Percentiles rank a stretch among this genome's conserved stretches.
Conservation (phyloP, 2,113 vertebrate genomes). For the Panthera uncia region DNA sequence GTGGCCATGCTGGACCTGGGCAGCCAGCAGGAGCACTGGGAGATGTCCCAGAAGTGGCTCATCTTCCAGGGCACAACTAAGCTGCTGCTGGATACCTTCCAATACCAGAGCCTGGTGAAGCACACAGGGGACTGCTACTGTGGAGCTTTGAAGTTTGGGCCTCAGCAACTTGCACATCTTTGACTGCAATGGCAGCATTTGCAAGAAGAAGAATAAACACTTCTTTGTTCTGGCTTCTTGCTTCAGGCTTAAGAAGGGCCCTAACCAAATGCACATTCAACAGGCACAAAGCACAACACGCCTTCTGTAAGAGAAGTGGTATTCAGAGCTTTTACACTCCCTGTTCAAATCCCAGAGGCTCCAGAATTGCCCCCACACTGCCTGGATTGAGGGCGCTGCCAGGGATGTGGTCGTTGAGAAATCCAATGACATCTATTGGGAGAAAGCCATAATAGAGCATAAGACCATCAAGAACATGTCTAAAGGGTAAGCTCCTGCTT, state of each 20-base stretch:
- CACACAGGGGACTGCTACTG: slow-evolving; percentile 96
- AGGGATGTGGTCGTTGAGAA: neutral
- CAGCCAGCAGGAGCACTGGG: neutral
- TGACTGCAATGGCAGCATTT: slow-evolving; percentile 97
- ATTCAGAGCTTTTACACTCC: neutral
- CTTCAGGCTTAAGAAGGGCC: slow-evolving; percentile 91
- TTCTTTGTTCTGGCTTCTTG: slow-evolving; percentile 92
- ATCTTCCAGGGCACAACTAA: neutral
- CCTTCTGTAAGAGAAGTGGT: neutral
- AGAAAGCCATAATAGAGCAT: neutral
- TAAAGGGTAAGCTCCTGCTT: neutral
- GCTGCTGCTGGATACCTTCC: neutral
- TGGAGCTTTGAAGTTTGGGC: slow-evolving; percentile 94
- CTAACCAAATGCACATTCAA: neutral
- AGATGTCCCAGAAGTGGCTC: neutral
- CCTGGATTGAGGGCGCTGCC: neutral
- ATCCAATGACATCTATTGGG: neutral
- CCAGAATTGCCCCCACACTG: neutral
- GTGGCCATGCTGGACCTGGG: neutral
- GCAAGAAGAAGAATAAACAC: slow-evolving; percentile 96
- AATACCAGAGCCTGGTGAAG: slow-evolving; percentile 89
- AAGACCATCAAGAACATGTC: neutral
- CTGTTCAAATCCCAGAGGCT: neutral
- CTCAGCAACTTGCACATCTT: slow-evolving; percentile 92
- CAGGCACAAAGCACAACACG: neutral